phyloP scores from a whole-genome alignment of 2,113 vertebrate genomes.

The Hymenochirus boettgeri region DNA sequence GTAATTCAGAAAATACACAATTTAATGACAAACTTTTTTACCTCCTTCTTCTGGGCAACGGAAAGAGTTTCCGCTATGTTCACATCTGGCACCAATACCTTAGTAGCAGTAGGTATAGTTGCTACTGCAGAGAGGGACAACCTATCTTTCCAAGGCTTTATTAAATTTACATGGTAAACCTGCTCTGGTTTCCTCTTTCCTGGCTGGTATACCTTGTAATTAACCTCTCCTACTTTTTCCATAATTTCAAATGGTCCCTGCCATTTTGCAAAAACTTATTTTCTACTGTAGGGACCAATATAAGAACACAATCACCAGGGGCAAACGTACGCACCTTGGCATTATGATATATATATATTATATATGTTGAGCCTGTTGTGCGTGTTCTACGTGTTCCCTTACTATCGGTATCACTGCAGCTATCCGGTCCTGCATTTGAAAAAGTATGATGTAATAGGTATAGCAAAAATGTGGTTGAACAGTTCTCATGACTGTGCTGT shows the following conservation, averaged over 20 bases:
- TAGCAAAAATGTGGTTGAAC: too few species aligned
- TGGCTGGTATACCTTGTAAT: neutral
- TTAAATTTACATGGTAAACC: neutral
- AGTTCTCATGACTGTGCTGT: too few species aligned
- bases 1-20: neutral
- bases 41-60: neutral
- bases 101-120: neutral
- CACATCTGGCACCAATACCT: neutral
- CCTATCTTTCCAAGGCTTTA: neutral
- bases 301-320: neutral
- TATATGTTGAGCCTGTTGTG: too few species aligned
- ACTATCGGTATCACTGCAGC: too few species aligned
- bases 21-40: neutral
- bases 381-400: too few species aligned
- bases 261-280: constrained; percentile 1
- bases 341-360: neutral
- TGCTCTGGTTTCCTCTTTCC: neutral
- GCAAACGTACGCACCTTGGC: neutral
- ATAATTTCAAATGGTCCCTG: constrained; percentile 9
- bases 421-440: too few species aligned
- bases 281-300: too few species aligned
- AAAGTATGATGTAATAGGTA: too few species aligned
- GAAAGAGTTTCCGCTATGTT: neutral
- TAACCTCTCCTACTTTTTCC: neutral
- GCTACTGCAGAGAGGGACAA: neutral